phyloP scores from a whole-genome alignment of 1,140 invertebrate genomes.

The Procambarus virginalis region DNA sequence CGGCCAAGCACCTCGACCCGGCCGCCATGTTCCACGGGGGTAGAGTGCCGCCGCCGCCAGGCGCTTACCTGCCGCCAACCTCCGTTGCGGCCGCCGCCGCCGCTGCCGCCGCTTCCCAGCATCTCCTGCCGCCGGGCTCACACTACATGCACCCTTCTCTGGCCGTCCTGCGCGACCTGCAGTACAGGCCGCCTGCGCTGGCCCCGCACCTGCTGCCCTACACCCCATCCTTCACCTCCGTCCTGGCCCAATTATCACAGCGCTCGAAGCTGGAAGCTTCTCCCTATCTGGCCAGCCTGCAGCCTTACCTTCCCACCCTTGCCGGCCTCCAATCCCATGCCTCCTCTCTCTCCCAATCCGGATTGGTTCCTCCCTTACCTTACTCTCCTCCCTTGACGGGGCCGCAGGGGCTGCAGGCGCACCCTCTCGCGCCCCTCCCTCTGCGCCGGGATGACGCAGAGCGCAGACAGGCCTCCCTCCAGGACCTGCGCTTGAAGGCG shows the following conservation, averaged over 20 bases:
- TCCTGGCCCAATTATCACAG: constrained; percentile 61
- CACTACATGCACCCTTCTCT: constrained; percentile 61
- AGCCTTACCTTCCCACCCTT: constrained; percentile 60
- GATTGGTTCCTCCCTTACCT: constrained; percentile 57
- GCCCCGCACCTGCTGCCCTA: constrained; percentile 60
- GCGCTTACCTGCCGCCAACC: constrained; percentile 55
- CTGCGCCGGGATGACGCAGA: constrained; percentile 63
- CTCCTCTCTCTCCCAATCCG: constrained; percentile 45
- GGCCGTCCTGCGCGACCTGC: constrained; percentile 60
- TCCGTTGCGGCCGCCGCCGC: constrained; percentile 41
- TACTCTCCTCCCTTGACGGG: constrained; percentile 58
- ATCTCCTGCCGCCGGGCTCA: constrained; percentile 40
- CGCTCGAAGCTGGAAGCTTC: constrained; percentile 59
- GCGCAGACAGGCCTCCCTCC: constrained; percentile 68
- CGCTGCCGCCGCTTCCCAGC: constrained; percentile 54
- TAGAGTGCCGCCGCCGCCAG: constrained; percentile 46
- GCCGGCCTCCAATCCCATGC: constrained; percentile 55
- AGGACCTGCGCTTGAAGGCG: constrained; percentile 86
- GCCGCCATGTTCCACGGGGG: constrained; percentile 45
- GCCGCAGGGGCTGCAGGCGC: constrained; percentile 53
- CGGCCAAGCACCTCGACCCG: constrained; percentile 31
- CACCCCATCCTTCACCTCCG: constrained; percentile 64
- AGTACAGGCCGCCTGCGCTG: constrained; percentile 63
- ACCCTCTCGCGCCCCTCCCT: constrained; percentile 37
- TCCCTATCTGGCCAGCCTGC: constrained; percentile 61